phyloP scores from a whole-genome alignment of 2,113 vertebrate genomes.

The Anolis carolinensis region DNA sequence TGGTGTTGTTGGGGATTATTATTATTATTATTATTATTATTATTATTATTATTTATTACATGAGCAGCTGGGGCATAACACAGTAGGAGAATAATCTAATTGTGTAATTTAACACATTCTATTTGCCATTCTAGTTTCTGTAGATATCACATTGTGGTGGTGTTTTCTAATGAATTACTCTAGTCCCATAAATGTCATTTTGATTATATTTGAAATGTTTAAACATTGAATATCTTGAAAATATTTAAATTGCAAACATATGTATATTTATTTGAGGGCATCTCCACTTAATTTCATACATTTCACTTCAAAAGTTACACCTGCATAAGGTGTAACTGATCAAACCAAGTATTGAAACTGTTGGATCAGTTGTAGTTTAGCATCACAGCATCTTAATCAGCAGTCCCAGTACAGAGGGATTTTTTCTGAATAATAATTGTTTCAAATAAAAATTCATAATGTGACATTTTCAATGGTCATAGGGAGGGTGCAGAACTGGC shows the following conservation, averaged over 20 bases:
- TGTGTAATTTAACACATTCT: background rate
- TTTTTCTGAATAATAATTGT: background rate
- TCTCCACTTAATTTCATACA: background rate
- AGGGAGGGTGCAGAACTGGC: background rate
- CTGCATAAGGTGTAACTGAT: background rate
- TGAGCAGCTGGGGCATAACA: background rate
- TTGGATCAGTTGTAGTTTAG: background rate
- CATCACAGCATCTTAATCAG: background rate
- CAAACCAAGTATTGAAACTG: background rate
- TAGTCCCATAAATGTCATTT: background rate
- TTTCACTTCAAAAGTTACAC: background rate
- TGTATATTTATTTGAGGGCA: background rate
- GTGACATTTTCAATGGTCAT: background rate
- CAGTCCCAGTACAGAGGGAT: background rate
- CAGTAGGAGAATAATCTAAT: background rate
- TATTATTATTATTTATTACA: background rate
- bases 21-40: background rate
- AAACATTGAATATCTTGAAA: background rate
- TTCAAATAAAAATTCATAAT: background rate
- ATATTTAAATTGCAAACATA: background rate
- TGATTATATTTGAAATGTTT: background rate
- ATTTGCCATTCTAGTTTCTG: background rate
- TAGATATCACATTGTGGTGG: background rate
- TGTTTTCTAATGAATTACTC: background rate
- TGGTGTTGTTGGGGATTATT: background rate